Base-by-base conservation (phyloP, 2,113 vertebrate species). In the Limnothrissa miodon region DNA sequence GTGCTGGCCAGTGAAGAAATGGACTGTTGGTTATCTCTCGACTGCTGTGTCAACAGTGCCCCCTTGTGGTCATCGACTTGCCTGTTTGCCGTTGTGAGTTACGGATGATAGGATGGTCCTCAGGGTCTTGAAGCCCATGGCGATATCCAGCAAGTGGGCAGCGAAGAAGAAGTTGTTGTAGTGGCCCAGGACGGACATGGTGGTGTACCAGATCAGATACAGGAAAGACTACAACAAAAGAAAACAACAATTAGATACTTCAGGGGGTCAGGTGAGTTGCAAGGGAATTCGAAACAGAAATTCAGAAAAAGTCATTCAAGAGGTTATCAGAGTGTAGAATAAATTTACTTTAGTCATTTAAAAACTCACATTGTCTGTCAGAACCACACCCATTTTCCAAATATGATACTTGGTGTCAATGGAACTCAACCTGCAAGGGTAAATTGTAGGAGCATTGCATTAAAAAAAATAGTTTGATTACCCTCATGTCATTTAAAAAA, bases 111-210 rank as follows among this genome's bases (percentile, higher is more conserved):
- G 89, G 87, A 99, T 99, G 1, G 98, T 99, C 87, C 97, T 90
- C 48, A 99, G 80, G 0, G 98, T 98, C 94, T 99, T 99, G 92
- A 99, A 96, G 84, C 97, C 95, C 98, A 99, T 99, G 19, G 98
- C 98, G 19, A 99, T 99, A 88, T 99, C 98, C 91, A 99, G 91
- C 78, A 99, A 92, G 80, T 99, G 98, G 85, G 97, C 97, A 79
- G 98, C 98, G 42, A 99, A 99, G 95, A 99, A 99, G 94, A 99
- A 99, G 92, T 99, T 99, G 93, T 99, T 99, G 94, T 97, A 99
- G 92, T 99, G 98, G 78, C 98, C 98, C 80, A 98, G 95, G 86
- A 98, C 92, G 1, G 98, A 99, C 97, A 99, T 98, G 85, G 91
- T 96, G 4, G 97, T 96, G 85, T 99, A 99, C 98, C 98, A 99